Evolutionary conservation across 1,140 invertebrate genomes (phyloP), one percentile per base, ranked within the genome.

Genomic region (Eciton burchellii): DNA sequence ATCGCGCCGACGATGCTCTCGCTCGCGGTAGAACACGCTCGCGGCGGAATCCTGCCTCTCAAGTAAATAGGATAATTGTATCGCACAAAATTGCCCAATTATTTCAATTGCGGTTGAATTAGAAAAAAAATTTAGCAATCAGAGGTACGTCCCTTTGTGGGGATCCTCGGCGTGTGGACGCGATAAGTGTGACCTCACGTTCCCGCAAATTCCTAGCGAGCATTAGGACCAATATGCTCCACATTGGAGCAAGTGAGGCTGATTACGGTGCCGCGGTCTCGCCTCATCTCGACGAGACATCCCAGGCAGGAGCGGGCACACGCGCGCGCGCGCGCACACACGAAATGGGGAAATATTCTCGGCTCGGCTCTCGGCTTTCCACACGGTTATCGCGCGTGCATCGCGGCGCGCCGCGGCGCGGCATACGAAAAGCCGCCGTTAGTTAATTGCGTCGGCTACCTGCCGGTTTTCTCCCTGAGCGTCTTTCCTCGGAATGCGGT

Each of bases 221-320:
- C 63, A 68, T 79, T 79, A 56, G n/a, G 56, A 79, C 21, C 16
- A 79, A 79, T 79, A n/a, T 12, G 65, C 35, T 21, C 35, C 49
- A 49, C 63, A 68, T 79, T 76, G 35, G 56, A 66, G 52, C 43
- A 79, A 79, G 65, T 41, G 63, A 68, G 41, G 35, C 24, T 56
- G 49, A 79, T 79, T 57, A 57, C 47, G 41, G n/a, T 12, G n/a
- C 41, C n/a, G 41, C 49, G 49, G 45, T 24, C 59, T 54, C 73
- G 73, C 49, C 45, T 76, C 41, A 57, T 79, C 56, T 45, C 35
- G 12, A 68, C 29, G 59, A 16, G 47, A 12, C 11, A 35, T 16
- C 11, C n/a, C 47, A 12, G 11, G 47, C 47, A 2, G 1, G 47
- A 12, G 16, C 47, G 47, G 3, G 16, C 47, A 49, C 47, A n/a